Base-by-base conservation (phyloP, 2,113 vertebrate species). In the Python bivittatus region DNA sequence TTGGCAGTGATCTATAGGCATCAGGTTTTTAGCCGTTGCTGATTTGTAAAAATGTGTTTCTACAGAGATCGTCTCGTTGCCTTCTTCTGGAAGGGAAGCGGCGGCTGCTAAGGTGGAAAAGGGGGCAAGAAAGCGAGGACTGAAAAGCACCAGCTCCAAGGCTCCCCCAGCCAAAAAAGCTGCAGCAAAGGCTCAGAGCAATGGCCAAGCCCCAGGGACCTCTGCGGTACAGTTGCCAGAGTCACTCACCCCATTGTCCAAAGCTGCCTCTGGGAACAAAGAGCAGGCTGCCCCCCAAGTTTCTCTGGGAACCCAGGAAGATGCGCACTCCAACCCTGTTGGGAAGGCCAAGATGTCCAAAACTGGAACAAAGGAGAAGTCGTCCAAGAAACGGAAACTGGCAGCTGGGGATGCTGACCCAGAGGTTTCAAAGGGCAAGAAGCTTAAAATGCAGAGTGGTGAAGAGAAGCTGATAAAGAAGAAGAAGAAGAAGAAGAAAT, bases 381-480 rank as follows among this genome's bases (percentile, higher is more conserved):
- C 97, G 57, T 94, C 95, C 60, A 96, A 94, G 90, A 98, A 98
- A 44, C 95, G 96, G 68, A 98, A 97, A 86, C 92, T 93, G 42
- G 38, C 87, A 0, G 96, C 33, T 52, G 97, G 96, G 48, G 96
- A 96, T 12, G 33, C 23, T 0, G 29, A 79, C 53, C 29, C 91
- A 53, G 92, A 93, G 89, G 96, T 97, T 89, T 94, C 96, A 52
- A 98, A 97, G 93, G 93, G 94, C 53, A 97, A 98, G 94, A 96
- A 96, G 87, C 10, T 0, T 38, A 96, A 93, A 94, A 92, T 22
- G 58, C 95, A 94, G 90, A 92, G 90, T 52, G 86, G 33, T 1
- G 96, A 89, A 38, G 94, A 91, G 92, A 92, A 92, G 20, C 90
- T 44, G 94, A 3, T 58, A 5, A 91, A 91, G 9, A 91, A 91